Percentiles rank a stretch among this genome's conserved stretches.
phyloP scores from a whole-genome alignment of 2,113 vertebrate genomes.

The Sapayoa aenigma region DNA sequence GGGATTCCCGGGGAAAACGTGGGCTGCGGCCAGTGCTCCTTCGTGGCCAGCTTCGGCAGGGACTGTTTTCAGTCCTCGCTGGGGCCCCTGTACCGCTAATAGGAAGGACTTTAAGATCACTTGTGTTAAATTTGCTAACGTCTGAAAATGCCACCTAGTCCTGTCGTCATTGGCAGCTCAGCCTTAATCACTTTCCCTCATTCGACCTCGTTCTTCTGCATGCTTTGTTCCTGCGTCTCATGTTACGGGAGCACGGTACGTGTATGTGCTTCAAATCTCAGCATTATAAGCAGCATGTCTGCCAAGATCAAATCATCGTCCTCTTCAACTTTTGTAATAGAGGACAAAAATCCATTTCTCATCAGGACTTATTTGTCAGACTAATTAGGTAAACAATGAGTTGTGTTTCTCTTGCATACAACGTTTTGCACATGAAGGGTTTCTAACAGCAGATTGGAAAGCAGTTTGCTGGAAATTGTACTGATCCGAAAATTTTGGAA shows the following conservation, averaged over 20 bases:
- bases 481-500: fast-evolving
- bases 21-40: fast-evolving
- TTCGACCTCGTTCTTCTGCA: not conserved
- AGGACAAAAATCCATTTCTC: not conserved
- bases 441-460: not conserved
- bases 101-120: fast-evolving
- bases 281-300: fast-evolving
- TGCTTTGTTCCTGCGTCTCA: not conserved
- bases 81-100: fast-evolving
- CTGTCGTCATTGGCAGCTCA: not conserved
- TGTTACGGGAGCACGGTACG: not conserved
- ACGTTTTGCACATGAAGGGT: not conserved
- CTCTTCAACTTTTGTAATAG: not conserved
- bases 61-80: too few relatives aligned
- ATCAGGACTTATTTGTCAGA: not conserved
- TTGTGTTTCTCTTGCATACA: not conserved
- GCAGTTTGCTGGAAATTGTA: not conserved
- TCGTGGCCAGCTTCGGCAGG: fast-evolving
- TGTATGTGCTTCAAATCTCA: not conserved
- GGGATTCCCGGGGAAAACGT: fast-evolving
- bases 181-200: not conserved
- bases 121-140: too few relatives aligned
- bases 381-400: not conserved
- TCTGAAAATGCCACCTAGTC: not conserved
- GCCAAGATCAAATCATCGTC: not conserved